Base-by-base conservation (phyloP, 2,113 vertebrate species). In the Apteryx owenii region DNA sequence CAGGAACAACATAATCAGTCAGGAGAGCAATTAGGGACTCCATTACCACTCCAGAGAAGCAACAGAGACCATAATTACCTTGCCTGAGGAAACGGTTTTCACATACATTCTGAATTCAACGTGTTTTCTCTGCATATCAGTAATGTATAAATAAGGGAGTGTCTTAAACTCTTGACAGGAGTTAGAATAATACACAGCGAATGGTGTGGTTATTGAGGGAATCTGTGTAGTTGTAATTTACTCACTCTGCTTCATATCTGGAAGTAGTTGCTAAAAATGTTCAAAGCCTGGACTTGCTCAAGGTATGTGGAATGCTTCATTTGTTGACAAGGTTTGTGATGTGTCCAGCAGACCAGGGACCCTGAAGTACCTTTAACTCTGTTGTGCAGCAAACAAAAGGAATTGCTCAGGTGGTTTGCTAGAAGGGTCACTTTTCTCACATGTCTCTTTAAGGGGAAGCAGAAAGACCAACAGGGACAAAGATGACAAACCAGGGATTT, bases 1-100 rank as follows among this genome's bases (percentile, higher is more conserved):
- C 91, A 94, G 94, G 89, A 97, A 90, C 81, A 88, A 94, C 93
- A 88, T 97, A 97, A 97, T 96, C 96, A 89, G 93, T 83, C 93
- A 91, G 93, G 79, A 95, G 85, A 93, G 94, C 93, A 97, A 97
- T 97, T 97, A 97, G 76, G 85, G 90, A 91, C 87, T 96, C 93
- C 89, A 95, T 96, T 94, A 96, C 91, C 94, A 96, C 94, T 97
- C 91, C 36, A 75, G 95, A 97, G 94, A 89, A 95, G 93, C 95
- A 91, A 19, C 88, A 94, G 76, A 91, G 93, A 76, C 89, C 82
- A 10, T 97, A 97, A 97, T 95, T 95, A 96, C 96, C 96, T 60
- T 96, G 93, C 87, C 80, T 0, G 65, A 96, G 94, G 94, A 97
- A 96, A 96, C 15, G 4, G 56, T 95, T 96, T 96, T 93, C 96